Conservation (phyloP, 1,140 invertebrate genomes). For the Asbolus verrucosus region DNA sequence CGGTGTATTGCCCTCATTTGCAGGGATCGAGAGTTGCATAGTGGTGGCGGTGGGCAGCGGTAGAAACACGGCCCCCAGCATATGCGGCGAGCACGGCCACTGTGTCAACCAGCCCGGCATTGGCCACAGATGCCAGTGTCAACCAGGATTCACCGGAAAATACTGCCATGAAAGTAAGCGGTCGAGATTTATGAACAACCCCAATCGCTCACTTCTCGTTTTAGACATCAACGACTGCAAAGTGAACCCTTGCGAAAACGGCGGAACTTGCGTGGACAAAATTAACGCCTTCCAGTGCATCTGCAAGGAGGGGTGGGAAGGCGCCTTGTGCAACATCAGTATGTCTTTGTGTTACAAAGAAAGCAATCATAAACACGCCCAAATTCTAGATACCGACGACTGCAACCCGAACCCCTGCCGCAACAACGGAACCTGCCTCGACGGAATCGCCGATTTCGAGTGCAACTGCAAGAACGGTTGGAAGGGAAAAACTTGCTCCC, state of each 20-base stretch:
- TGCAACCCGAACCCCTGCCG: slow-evolving; percentile 80
- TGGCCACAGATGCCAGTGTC: slow-evolving; percentile 78
- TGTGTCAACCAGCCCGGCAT: slow-evolving; percentile 75
- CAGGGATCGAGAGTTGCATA: slow-evolving; percentile 69
- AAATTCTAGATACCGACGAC: slow-evolving; percentile 81
- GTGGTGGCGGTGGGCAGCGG: slow-evolving; percentile 65
- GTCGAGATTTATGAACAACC: no score
- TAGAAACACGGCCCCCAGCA: slow-evolving; percentile 62
- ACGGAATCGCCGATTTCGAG: slow-evolving; percentile 79
- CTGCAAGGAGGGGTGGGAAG: slow-evolving; percentile 78
- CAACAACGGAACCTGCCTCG: slow-evolving; percentile 82
- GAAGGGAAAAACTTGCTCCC: slow-evolving; percentile 81
- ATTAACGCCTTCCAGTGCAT: slow-evolving; percentile 84
- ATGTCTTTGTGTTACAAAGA: slow-evolving; percentile 52
- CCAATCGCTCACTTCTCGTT: slow-evolving; percentile 60
- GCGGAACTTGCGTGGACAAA: slow-evolving; percentile 79
- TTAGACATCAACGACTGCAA: slow-evolving; percentile 79
- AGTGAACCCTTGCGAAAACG: slow-evolving; percentile 79
- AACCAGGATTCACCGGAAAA: slow-evolving; percentile 81
- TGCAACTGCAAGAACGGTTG: slow-evolving; percentile 82
- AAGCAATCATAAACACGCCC: neutral
- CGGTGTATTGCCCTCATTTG: no score
- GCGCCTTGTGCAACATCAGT: slow-evolving; percentile 75
- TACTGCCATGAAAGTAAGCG: slow-evolving; percentile 79
- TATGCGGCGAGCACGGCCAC: slow-evolving; percentile 84